Evolutionary conservation across 2,888 invertebrate species (phyloP).

Genomic region (Melinopterus prodromus): DNA sequence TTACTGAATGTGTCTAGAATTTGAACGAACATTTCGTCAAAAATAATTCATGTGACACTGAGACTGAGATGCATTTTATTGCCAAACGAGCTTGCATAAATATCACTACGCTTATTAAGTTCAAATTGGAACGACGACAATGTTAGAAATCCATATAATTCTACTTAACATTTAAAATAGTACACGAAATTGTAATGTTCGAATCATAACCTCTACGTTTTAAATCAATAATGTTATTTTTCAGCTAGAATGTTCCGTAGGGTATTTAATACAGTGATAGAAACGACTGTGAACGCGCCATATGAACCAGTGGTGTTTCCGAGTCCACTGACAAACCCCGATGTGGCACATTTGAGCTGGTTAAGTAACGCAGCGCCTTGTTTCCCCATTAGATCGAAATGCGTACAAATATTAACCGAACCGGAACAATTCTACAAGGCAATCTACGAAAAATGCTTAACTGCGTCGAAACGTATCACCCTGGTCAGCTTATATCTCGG

Average conservation of each 20-base stretch:
- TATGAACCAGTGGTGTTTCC: conserved; percentile 48
- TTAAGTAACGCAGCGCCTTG: conserved; percentile 70
- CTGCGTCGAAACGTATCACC: conserved; percentile 76
- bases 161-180: not conserved
- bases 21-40: not conserved
- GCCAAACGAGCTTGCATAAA: not conserved
- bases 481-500: conserved; percentile 94
- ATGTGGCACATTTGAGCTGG: conserved; percentile 62
- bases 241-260: conserved; percentile 53
- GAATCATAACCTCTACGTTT: not conserved
- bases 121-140: not conserved
- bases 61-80: not conserved
- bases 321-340: conserved; percentile 52
- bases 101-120: not conserved
- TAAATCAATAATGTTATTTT: not conserved
- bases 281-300: conserved; percentile 49
- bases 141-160: not conserved
- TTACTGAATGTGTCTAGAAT: not conserved
- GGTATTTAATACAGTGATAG: conserved; percentile 54
- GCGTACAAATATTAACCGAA: conserved; percentile 78
- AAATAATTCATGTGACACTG: not conserved
- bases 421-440: conserved; percentile 81
- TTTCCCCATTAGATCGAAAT: conserved; percentile 72
- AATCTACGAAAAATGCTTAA: conserved; percentile 71
- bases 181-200: not conserved